A percentile compares a stretch with the other conserved stretches of the same genome.
Conservation (phyloP, 2,888 invertebrate species). For the Ctenicera cuprea region DNA sequence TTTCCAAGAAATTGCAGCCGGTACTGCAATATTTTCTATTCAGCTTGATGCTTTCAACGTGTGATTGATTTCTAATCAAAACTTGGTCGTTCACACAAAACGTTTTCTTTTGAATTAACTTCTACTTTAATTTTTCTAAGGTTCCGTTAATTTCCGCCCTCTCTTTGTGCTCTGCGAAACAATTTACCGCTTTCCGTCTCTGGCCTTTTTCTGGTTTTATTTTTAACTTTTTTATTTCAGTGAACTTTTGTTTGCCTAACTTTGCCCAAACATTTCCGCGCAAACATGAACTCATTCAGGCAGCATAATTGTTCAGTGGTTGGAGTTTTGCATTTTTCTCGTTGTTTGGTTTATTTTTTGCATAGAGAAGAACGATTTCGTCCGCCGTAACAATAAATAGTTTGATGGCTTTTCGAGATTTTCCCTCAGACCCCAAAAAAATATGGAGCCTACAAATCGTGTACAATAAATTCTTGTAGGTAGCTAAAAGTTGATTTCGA, state of each 20-base stretch:
- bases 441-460: constrained; percentile 15
- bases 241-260: constrained; percentile 42
- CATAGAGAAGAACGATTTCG: constrained; percentile 10
- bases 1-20: background rate
- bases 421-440: constrained; percentile 10
- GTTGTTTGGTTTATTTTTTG: constrained; percentile 31
- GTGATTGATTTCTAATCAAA: constrained; percentile 19
- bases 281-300: constrained; percentile 43
- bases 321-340: constrained; percentile 41
- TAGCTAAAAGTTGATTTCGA: constrained; percentile 36
- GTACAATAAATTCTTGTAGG: constrained; percentile 17
- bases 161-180: constrained; percentile 28
- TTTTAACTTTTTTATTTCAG: constrained; percentile 43
- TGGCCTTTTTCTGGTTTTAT: constrained; percentile 37
- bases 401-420: constrained; percentile 16
- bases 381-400: constrained; percentile 10
- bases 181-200: constrained; percentile 34
- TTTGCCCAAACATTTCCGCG: constrained; percentile 44
- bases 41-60: background rate
- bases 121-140: constrained; percentile 35
- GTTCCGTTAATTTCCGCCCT: constrained; percentile 27
- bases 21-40: background rate
- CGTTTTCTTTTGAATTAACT: constrained; percentile 23
- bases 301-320: constrained; percentile 40
- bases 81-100: background rate